Base-by-base conservation (phyloP, 2,113 vertebrate species). In the Pica pica region DNA sequence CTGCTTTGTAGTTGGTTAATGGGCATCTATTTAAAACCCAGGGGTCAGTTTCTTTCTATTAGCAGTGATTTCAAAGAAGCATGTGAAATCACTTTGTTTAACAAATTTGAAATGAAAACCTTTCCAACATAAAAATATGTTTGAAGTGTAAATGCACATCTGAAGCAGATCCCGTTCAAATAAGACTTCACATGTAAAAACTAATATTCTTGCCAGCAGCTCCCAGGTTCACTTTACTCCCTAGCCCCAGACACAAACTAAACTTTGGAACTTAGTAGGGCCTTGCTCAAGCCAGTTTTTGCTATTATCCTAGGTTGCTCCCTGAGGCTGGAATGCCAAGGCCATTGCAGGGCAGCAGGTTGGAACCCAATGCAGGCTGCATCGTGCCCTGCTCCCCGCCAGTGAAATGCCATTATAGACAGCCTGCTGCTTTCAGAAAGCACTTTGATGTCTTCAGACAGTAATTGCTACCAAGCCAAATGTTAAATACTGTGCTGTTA, bases 61-160 rank as follows among this genome's bases (percentile, higher is more conserved):
- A 71, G 47, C 6, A 2, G 11, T 23, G 33, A 78, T 92, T 94
- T 83, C 13, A 46, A 70, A 96, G 75, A 75, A 31, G 33, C 4
- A 47, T 47, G 27, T 44, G 47, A 78, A 94, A 95, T 81, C 9
- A 31, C 60, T 83, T 55, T 73, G 57, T 60, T 16, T 23, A 86
- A 80, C 23, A 92, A 65, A 92, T 81, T 78, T 68, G 17, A 93
- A 74, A 63, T 41, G 1, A 78, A 97, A 93, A 70, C 9, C 74
- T 64, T 87, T 68, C 68, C 47, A 75, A 70, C 16, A 75, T 9
- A 84, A 75, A 94, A 92, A 59, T 28, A 59, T 0, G 1, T 93
- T 89, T 91, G 93, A 94, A 93, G 73, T 89, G 64, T 31, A 91
- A 96, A 94, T 78, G 77, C 24, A 44, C 26, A 64, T 37, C 56